Conservation (phyloP, 2,888 invertebrate species). For the Lamellibrachia satsuma region DNA sequence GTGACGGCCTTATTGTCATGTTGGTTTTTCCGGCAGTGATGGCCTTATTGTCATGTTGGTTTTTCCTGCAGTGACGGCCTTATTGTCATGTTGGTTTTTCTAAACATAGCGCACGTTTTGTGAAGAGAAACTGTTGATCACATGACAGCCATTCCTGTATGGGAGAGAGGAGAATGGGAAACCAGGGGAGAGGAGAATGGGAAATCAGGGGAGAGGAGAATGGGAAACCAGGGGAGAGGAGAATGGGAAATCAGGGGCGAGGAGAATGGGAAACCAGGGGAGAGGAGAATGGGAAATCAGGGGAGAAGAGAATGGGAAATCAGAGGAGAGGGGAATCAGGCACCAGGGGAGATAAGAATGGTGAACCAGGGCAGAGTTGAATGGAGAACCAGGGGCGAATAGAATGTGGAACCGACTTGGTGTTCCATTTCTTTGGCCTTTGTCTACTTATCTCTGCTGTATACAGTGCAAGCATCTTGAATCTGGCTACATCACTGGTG, state of each 20-base stretch:
- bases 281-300: too few relatives aligned
- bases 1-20: background rate
- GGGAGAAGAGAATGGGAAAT: too few relatives aligned
- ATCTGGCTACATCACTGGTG: background rate
- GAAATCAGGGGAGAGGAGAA: too few relatives aligned
- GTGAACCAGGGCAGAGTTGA: too few relatives aligned
- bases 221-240: too few relatives aligned
- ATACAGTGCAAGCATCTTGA: background rate
- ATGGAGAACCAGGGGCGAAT: too few relatives aligned
- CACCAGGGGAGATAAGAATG: too few relatives aligned
- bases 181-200: too few relatives aligned
- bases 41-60: background rate
- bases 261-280: too few relatives aligned
- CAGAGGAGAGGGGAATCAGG: too few relatives aligned
- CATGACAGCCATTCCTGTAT: background rate
- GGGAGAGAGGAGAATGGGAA: background rate
- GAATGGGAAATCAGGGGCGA: too few relatives aligned
- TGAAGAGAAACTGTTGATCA: background rate
- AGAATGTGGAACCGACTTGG: background rate
- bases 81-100: background rate
- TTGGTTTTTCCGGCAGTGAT: background rate
- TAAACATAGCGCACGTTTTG: background rate
- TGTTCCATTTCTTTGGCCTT: background rate
- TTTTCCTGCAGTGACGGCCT: background rate
- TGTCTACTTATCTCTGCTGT: background rate